phyloP scores from a whole-genome alignment of 1,140 invertebrate genomes.

The Harlomillsia oculata region DNA sequence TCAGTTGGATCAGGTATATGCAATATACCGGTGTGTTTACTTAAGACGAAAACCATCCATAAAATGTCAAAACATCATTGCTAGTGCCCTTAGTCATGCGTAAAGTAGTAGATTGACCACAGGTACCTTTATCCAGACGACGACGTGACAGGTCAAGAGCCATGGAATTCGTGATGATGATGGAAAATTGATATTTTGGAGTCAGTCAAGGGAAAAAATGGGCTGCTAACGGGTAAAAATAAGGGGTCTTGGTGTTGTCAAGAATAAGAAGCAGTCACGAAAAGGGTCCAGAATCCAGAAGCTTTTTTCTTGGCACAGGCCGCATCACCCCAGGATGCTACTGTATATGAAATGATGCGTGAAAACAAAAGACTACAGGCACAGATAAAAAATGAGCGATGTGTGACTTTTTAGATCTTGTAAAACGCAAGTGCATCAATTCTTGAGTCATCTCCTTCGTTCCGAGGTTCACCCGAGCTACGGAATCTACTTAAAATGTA shows the following conservation, averaged over 20 bases:
- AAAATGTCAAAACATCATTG: conserved; percentile 1
- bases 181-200: conserved; percentile 29
- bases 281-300: too few relatives aligned
- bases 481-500: too few relatives aligned
- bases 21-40: not conserved
- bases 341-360: conserved; percentile 31
- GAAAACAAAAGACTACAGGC: conserved; percentile 24
- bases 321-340: conserved; percentile 27
- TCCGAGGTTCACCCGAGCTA: too few relatives aligned
- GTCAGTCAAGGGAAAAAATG: conserved; percentile 13
- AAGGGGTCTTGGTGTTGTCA: conserved; percentile 1
- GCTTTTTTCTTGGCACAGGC: conserved; percentile 9
- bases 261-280: not conserved
- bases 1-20: not conserved
- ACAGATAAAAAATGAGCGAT: conserved; percentile 15
- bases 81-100: too few relatives aligned
- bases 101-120: not conserved
- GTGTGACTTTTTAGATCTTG: conserved; percentile 8
- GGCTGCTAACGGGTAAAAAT: conserved; percentile 23
- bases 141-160: conserved; percentile 29
- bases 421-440: too few relatives aligned
- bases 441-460: too few relatives aligned
- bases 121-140: conserved; percentile 14
- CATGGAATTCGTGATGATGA: conserved; percentile 6
- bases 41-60: conserved; percentile 6